These are phyloP conservation scores for Melangyna quadrimaculata DNA, from an alignment of 2,888 invertebrate genomes.

Conservation along the genomic window DNA sequence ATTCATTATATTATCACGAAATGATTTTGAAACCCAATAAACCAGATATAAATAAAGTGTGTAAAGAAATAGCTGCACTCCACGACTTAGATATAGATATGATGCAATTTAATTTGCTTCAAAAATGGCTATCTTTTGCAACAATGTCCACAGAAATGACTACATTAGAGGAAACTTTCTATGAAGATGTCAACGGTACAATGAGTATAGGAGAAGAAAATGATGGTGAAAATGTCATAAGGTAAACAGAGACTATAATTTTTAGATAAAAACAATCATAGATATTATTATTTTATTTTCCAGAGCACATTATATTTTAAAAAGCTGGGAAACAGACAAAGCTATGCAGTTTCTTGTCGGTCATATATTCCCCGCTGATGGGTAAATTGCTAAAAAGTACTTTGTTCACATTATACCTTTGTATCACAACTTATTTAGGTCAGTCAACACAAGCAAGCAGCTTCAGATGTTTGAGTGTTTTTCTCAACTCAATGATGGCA, in stretches of 20 bases:
- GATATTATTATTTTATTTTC: conserved; percentile 15
- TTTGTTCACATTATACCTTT: neutral
- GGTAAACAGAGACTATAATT: conserved; percentile 63
- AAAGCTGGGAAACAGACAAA: conserved; percentile 78
- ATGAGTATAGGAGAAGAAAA: conserved; percentile 71
- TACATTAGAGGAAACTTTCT: conserved; percentile 79
- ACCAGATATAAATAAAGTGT: conserved; percentile 79
- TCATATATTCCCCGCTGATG: conserved; percentile 77
- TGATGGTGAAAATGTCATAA: conserved; percentile 77
- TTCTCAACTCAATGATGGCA: conserved; percentile 79
- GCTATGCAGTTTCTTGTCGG: conserved; percentile 78
- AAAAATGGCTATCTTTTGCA: conserved; percentile 79
- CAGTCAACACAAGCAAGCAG: conserved; percentile 77
- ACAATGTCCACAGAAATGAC: conserved; percentile 74
- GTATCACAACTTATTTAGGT: neutral
- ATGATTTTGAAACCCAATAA: conserved; percentile 77
- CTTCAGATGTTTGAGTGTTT: conserved; percentile 80
- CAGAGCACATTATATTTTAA: conserved; percentile 80
- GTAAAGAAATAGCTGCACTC: conserved; percentile 77
- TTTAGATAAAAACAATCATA: neutral
- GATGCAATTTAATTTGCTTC: conserved; percentile 78
- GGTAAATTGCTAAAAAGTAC: conserved; percentile 74
- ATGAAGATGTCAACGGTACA: conserved; percentile 77
- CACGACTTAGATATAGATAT: conserved; percentile 76
- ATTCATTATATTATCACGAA: conserved; percentile 78